These are phyloP conservation scores for Nomada fabriciana DNA, from an alignment of 2,888 invertebrate species.

Conservation along the genomic window DNA sequence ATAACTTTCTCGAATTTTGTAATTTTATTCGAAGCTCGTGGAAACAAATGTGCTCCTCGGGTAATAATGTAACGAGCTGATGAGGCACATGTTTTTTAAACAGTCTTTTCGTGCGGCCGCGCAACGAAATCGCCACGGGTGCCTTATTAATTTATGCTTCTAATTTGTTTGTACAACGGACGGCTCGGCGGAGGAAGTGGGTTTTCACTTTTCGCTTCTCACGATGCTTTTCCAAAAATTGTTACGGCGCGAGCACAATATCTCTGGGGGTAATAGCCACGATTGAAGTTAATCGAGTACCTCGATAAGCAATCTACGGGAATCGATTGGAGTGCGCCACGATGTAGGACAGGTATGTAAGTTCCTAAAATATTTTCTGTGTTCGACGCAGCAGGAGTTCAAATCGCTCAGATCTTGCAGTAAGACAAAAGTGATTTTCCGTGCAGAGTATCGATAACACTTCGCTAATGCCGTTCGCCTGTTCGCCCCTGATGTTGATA, in stretches of 20 bases:
- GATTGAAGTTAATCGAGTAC: conserved; percentile 15
- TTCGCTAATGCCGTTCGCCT: conserved; percentile 82
- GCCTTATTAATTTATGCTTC: conserved; percentile 2
- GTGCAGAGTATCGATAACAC: conserved; percentile 78
- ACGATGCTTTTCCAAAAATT: not conserved
- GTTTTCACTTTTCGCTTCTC: not conserved
- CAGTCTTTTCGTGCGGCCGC: not conserved
- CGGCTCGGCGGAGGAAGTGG: not conserved
- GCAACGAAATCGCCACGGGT: conserved; percentile 21
- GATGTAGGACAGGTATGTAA: conserved; percentile 15
- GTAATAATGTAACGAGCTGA: conserved; percentile 53
- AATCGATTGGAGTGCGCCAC: conserved; percentile 9
- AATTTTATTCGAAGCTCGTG: conserved; percentile 6
- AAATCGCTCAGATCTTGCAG: conserved; percentile 61
- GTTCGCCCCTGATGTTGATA: conserved; percentile 77
- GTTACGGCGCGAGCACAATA: not conserved
- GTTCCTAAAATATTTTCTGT: conserved; percentile 76
- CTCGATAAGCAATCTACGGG: conserved; percentile 13
- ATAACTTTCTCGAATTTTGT: conserved; percentile 1
- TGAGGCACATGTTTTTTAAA: conserved; percentile 41
- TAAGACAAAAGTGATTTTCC: conserved; percentile 81
- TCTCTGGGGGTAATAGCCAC: not conserved
- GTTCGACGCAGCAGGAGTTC: conserved; percentile 69
- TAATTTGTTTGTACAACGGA: conserved; percentile 18
- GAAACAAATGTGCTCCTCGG: conserved; percentile 37